Conservation (phyloP, 2,113 vertebrate species). For the Nycticebus coucang region DNA sequence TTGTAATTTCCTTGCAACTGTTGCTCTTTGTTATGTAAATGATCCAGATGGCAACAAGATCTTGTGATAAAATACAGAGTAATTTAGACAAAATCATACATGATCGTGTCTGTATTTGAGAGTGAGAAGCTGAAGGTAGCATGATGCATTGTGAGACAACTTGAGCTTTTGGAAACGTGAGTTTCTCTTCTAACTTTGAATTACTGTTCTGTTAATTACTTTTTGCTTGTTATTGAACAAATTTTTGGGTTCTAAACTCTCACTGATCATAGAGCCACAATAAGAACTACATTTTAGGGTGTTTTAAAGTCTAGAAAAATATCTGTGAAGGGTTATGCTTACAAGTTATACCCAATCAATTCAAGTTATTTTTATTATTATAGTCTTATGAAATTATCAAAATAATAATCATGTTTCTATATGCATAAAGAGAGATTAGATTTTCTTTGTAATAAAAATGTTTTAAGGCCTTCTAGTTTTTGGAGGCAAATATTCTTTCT, state of each 20-base stretch:
- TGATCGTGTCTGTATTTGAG: neutral
- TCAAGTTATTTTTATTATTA: neutral
- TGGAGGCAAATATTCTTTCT: neutral
- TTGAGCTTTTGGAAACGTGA: neutral
- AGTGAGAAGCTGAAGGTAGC: neutral
- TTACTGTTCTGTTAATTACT: neutral
- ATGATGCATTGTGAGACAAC: neutral
- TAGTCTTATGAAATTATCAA: neutral
- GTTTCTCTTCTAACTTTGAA: constrained; percentile 12
- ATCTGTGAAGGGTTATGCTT: neutral
- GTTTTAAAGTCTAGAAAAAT: neutral
- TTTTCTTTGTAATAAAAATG: neutral
- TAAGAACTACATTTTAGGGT: neutral
- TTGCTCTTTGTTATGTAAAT: constrained; percentile 60
- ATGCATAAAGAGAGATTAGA: neutral
- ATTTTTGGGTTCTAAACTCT: neutral
- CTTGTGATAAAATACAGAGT: constrained; percentile 20
- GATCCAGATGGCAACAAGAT: constrained; percentile 50
- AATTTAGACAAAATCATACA: constrained; percentile 44
- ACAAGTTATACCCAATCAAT: neutral
- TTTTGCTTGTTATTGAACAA: neutral
- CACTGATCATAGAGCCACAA: neutral
- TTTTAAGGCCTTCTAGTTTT: neutral
- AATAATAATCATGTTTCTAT: neutral
- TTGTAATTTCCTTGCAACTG: constrained; percentile 51